Percentiles rank a stretch among this genome's conserved stretches.
phyloP scores from a whole-genome alignment of 2,888 invertebrate species.

The Strigamia maritima region DNA sequence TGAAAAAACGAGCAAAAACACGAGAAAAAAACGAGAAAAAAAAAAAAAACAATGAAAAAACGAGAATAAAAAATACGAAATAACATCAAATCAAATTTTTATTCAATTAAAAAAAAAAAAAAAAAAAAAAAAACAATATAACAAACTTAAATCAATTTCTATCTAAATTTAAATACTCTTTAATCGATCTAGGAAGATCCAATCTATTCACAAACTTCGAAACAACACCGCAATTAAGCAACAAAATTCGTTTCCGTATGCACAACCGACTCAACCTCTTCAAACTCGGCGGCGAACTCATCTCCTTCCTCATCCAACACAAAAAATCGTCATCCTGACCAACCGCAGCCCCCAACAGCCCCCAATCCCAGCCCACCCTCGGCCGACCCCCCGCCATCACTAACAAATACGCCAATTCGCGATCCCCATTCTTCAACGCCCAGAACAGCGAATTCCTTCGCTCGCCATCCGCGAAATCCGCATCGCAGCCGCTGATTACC shows the following conservation, averaged over 20 bases:
- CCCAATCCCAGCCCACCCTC: not conserved
- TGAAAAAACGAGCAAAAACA: not conserved
- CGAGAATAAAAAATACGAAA: not conserved
- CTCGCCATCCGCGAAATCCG: conserved; percentile 42
- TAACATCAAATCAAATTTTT: no score
- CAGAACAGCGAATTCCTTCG: conserved; percentile 44
- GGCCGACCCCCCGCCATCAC: not conserved
- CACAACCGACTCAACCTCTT: not conserved
- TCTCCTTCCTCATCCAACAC: not conserved
- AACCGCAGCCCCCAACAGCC: not conserved
- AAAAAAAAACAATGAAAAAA: not conserved
- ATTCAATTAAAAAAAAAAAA: not conserved
- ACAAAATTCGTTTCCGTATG: not conserved
- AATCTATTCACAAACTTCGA: not conserved
- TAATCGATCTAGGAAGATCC: not conserved
- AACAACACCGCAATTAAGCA: not conserved
- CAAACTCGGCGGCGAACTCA: not conserved
- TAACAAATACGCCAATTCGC: conserved; percentile 13
- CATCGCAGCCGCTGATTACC: conserved; percentile 42
- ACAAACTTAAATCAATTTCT: not conserved
- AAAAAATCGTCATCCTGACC: not conserved
- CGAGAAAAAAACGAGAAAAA: not conserved
- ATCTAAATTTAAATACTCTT: not conserved
- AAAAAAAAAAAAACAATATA: not conserved
- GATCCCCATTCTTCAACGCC: conserved; percentile 40